Evolutionary conservation across 2,888 invertebrate genomes (phyloP), one percentile per base, ranked within the genome.

Genomic region (Brenthis ino): DNA sequence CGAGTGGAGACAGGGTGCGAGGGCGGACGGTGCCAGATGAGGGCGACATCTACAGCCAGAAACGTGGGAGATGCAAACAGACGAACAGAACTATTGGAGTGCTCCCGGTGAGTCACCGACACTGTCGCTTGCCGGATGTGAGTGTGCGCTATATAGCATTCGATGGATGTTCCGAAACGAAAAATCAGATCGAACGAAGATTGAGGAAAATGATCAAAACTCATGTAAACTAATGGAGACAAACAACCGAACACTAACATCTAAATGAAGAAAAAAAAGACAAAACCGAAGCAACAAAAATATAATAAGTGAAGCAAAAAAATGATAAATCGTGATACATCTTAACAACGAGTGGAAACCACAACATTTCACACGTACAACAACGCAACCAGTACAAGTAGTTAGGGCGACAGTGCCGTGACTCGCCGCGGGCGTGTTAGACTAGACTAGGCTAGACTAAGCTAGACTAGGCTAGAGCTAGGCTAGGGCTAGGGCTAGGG

Each of bases 31-130:
- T 84, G 86, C 83, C 81, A 73, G 76, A 78, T 77, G 80, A 79
- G 77, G 78, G 76, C 78, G 76, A 77, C 76, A 74, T 72, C 77
- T 77, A 79, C 80, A 76, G 79, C 77, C 77, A 79, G 74, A 79
- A 79, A 82, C 82, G 82, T 85, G 83, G 80, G 74, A 77, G 83
- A 86, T 87, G 87, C 87, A 88, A 80, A 87, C 84, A 83, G 82
- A 87, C 86, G 84, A 84, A 85, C 85, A 84, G 81, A 86, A 80
- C 83, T 85, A 86, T 78, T 78, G 73, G 79, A 79, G 79, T 77
- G 83, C 80, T 78, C 79, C 79, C 85, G 86, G 80, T 77, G 79
- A 82, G 81, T 77, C 84, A 80, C 83, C 86, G 86, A 86, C 88
- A 85, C 70, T 73, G 65, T 43, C 67, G 37, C 53, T 65, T 53